phyloP scores from a whole-genome alignment of 2,888 invertebrate genomes.

The Oscheius sp. region DNA sequence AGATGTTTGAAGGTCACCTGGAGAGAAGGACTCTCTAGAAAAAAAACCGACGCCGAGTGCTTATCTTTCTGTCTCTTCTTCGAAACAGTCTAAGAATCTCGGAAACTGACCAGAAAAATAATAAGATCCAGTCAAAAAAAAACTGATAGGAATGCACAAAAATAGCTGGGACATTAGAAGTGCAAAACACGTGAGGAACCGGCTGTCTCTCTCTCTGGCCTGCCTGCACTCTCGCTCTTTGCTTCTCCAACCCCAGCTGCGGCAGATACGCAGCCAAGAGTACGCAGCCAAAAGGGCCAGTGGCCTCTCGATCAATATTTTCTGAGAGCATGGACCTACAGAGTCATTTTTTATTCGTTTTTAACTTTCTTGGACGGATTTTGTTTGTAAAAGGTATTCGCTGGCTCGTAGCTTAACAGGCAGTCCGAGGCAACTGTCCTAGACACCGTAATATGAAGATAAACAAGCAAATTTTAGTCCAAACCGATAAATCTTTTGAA shows the following conservation, averaged over 20 bases:
- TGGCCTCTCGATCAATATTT: slow-evolving; percentile 44
- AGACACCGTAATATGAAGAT: too few relatives aligned
- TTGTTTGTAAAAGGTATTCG: too few relatives aligned
- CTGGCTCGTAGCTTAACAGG: too few relatives aligned
- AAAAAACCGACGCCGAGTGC: slow-evolving; percentile 4
- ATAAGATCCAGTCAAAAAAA: background rate
- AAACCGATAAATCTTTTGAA: too few relatives aligned
- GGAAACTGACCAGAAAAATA: slow-evolving; percentile 3
- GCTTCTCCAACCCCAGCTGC: background rate
- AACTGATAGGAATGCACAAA: background rate
- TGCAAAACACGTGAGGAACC: slow-evolving; percentile 35
- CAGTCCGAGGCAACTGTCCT: too few relatives aligned
- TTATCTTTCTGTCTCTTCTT: background rate
- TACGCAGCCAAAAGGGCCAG: slow-evolving; percentile 27
- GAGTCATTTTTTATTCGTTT: background rate
- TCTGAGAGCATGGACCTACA: slow-evolving; percentile 6
- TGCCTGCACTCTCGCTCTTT: slow-evolving; percentile 7
- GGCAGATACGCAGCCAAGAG: slow-evolving; percentile 21
- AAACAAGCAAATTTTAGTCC: too few relatives aligned
- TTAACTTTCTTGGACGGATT: background rate
- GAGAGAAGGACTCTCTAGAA: background rate
- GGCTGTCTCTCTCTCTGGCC: slow-evolving; percentile 3
- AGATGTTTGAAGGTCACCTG: slow-evolving; percentile 19
- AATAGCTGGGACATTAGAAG: slow-evolving; percentile 26
- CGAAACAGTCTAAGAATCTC: slow-evolving; percentile 10